phyloP scores from a whole-genome alignment of 2,113 vertebrate genomes.

The Glaucomys volans region DNA sequence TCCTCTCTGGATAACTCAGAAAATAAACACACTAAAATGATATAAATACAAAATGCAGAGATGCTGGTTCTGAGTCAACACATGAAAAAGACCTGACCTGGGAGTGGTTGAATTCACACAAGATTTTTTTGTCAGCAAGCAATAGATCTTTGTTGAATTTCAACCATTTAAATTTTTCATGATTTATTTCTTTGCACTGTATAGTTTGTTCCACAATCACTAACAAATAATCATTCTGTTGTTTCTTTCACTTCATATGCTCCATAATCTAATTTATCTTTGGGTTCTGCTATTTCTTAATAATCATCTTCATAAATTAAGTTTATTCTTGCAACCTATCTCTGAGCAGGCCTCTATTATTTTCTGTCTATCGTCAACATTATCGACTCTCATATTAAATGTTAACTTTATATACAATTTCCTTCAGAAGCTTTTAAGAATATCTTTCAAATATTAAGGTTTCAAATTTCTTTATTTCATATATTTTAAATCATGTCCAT shows the following conservation, averaged over 20 bases:
- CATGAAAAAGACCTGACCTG: background rate
- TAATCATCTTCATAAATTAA: background rate
- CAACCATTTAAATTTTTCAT: background rate
- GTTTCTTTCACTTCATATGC: background rate
- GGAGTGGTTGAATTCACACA: background rate
- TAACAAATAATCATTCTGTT: background rate
- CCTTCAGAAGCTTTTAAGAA: background rate
- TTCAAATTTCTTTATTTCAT: background rate
- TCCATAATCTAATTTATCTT: background rate
- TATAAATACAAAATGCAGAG: background rate
- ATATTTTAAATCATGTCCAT: background rate
- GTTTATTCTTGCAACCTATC: background rate
- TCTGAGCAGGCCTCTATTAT: background rate
- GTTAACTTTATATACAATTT: background rate
- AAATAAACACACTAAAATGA: background rate
- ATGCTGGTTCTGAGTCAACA: background rate
- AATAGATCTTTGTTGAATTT: background rate
- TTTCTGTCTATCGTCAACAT: background rate
- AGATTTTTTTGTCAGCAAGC: background rate
- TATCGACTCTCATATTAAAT: background rate
- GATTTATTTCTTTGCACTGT: background rate
- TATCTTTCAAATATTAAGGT: conserved; percentile 10
- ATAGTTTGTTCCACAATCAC: background rate
- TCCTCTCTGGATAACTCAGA: background rate
- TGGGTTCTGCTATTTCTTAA: background rate